phyloP scores from a whole-genome alignment of 2,797 vertebrate genomes.

The Falco rusticolus region DNA sequence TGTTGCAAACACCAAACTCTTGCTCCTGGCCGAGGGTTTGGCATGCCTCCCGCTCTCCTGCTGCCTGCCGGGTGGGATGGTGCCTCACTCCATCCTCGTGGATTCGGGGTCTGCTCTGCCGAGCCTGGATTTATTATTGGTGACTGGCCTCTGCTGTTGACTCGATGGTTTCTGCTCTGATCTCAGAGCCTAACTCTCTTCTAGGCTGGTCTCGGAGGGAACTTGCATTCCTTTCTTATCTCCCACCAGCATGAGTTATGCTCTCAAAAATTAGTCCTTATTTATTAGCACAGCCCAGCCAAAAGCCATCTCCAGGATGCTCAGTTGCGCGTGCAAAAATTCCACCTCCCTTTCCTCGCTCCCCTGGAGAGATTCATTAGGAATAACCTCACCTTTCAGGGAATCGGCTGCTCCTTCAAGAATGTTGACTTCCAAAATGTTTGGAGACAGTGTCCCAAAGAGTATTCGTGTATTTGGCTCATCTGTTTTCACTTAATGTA shows the following conservation, averaged over 20 bases:
- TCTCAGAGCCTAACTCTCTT: conserved; percentile 75
- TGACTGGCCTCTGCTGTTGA: conserved; percentile 62
- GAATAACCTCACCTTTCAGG: conserved; percentile 19
- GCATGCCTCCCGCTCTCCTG: conserved; percentile 2
- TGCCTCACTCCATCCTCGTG: not conserved
- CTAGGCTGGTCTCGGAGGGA: conserved; percentile 69
- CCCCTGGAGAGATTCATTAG: conserved; percentile 27
- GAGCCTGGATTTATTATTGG: conserved; percentile 59
- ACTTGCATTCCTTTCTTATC: conserved; percentile 79
- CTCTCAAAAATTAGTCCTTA: conserved; percentile 68
- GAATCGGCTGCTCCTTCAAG: not conserved
- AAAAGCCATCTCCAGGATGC: conserved; percentile 74
- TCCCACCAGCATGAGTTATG: conserved; percentile 73
- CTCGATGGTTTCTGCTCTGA: conserved; percentile 67
- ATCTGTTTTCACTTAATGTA: not conserved
- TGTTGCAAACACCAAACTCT: not conserved
- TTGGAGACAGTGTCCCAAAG: not conserved
- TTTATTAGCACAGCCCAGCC: conserved; percentile 69
- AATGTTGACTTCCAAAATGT: not conserved
- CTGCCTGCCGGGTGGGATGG: not conserved
- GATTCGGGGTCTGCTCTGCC: not conserved
- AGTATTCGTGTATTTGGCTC: not conserved
- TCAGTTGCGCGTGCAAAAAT: conserved; percentile 64
- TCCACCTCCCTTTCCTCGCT: conserved; percentile 67
- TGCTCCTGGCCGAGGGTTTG: not conserved